Evolutionary conservation across 2,113 vertebrate species (phyloP).

Genomic region (Tenebrosternarchus preto): DNA sequence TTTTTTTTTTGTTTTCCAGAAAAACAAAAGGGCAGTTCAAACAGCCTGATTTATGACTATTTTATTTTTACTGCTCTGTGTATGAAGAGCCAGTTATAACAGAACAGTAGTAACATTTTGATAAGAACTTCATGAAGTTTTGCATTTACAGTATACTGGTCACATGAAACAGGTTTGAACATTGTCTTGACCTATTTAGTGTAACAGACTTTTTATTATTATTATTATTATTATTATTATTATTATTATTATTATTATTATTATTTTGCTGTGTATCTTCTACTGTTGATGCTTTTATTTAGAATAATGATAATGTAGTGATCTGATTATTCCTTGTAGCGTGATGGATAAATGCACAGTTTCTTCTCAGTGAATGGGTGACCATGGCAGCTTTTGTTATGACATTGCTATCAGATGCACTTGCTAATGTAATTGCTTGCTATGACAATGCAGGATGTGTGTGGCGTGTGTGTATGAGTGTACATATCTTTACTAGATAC

Average conservation of each 20-base stretch:
- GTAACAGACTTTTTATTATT: not conserved
- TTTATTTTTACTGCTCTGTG: no score
- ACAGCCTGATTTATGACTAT: not conserved
- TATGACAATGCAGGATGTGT: not conserved
- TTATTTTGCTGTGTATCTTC: no score
- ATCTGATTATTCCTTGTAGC: no score
- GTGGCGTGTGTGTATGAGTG: not conserved
- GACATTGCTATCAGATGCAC: not conserved
- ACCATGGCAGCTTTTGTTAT: constrained; percentile 10
- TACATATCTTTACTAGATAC: no score
- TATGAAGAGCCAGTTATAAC: not conserved
- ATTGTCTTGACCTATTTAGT: not conserved
- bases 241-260: no score
- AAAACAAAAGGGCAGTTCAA: not conserved
- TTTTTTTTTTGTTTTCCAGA: not conserved
- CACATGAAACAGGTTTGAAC: not conserved
- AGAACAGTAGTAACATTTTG: not conserved
- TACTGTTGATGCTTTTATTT: not conserved
- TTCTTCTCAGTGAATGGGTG: no score
- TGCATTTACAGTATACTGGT: not conserved
- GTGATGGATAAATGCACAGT: no score
- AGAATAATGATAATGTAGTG: not conserved
- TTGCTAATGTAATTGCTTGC: not conserved
- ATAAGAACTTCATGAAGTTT: not conserved
- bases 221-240: no score